phyloP scores from a whole-genome alignment of 2,888 invertebrate species.

The Thera obeliscata region DNA sequence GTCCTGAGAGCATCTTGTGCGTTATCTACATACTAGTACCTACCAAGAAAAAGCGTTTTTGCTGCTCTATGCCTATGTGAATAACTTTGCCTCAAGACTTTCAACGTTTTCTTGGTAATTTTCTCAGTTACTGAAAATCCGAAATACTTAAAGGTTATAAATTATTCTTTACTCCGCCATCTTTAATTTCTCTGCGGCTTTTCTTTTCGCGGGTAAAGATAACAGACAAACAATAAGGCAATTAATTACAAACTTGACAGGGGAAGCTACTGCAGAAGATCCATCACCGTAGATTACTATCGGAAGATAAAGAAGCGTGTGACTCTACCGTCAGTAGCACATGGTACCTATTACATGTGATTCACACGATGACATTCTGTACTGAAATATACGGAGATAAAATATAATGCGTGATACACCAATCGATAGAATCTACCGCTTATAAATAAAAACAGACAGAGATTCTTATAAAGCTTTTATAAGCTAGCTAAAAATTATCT shows the following conservation, averaged over 20 bases:
- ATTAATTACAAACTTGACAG: constrained; percentile 10
- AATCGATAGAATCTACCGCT: not conserved
- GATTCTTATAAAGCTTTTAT: too few species aligned
- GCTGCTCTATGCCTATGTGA: too few species aligned
- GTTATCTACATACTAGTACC: too few species aligned
- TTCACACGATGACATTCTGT: not conserved
- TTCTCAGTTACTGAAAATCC: too few species aligned
- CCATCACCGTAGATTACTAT: constrained; percentile 17
- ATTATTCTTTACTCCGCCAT: too few species aligned
- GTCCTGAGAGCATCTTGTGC: too few species aligned
- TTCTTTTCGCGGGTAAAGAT: constrained; percentile 4
- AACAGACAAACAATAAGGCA: constrained; percentile 16
- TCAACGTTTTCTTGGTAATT: too few species aligned
- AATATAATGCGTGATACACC: not conserved
- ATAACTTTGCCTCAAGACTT: too few species aligned
- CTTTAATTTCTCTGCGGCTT: not conserved
- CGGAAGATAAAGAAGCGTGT: constrained; percentile 10
- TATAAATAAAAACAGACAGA: too few species aligned
- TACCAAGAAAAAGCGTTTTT: too few species aligned
- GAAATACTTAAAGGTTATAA: too few species aligned
- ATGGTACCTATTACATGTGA: not conserved
- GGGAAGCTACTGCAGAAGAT: constrained; percentile 15
- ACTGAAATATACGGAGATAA: constrained; percentile 1
- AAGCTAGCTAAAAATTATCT: too few species aligned
- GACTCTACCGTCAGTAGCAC: constrained; percentile 5